phyloP scores from a whole-genome alignment of 2,113 vertebrate genomes.

The Archilochus colubris region DNA sequence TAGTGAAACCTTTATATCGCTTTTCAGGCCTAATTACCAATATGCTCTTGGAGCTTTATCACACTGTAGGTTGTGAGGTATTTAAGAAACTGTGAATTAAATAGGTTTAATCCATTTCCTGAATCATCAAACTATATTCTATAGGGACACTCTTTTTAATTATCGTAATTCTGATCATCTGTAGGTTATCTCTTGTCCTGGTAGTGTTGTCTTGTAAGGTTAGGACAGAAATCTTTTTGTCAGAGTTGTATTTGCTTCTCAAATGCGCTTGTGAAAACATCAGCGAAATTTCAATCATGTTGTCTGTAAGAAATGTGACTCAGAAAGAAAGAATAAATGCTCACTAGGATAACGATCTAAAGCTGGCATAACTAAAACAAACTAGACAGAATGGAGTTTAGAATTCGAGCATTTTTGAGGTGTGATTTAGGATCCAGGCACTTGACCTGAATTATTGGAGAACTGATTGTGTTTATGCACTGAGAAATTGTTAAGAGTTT shows the following conservation, averaged over 20 bases:
- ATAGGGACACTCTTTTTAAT: background rate
- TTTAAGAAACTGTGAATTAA: background rate
- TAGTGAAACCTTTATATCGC: background rate
- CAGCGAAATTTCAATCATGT: background rate
- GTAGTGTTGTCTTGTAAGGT: background rate
- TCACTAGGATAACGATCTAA: background rate
- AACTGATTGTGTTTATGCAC: background rate
- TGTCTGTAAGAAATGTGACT: background rate
- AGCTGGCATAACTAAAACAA: background rate
- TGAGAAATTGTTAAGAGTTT: background rate
- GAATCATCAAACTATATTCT: background rate
- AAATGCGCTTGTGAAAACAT: background rate
- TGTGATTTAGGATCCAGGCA: background rate
- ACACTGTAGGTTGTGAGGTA: background rate
- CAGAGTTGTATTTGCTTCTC: background rate
- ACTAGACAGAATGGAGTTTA: background rate
- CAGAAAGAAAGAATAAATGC: background rate
- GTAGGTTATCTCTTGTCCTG: background rate
- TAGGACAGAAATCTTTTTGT: background rate
- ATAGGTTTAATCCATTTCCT: background rate
- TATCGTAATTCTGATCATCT: background rate
- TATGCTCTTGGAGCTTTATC: background rate
- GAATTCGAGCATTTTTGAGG: background rate
- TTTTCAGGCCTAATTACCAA: background rate
- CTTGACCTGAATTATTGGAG: background rate